Percentiles rank a stretch among this genome's conserved stretches.
These are phyloP conservation scores for Gambusia holbrooki DNA, from an alignment of 2,113 vertebrate genomes.

Conservation along the genomic window DNA sequence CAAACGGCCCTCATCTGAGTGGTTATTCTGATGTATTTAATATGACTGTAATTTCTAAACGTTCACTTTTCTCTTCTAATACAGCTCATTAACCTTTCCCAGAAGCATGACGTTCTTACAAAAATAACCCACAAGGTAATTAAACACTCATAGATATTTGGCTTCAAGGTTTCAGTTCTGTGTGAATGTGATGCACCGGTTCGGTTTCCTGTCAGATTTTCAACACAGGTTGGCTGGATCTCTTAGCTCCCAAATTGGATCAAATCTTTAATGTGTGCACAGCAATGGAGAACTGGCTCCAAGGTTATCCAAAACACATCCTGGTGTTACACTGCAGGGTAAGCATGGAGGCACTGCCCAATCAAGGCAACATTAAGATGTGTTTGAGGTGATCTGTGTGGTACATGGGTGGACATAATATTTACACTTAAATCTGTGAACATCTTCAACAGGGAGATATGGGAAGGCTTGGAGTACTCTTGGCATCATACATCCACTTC, in stretches of 20 bases:
- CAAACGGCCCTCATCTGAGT: no score
- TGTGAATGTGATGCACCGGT: background rate
- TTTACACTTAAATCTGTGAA: background rate
- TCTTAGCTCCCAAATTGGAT: constrained; percentile 86
- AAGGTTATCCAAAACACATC: constrained; percentile 83
- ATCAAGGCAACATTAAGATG: background rate
- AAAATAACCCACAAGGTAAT: constrained; percentile 89
- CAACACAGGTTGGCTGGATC: constrained; percentile 90
- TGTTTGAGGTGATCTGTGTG: background rate
- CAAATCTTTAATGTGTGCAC: constrained; percentile 89
- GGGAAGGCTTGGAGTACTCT: constrained; percentile 88
- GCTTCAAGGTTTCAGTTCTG: background rate
- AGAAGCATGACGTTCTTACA: constrained; percentile 82
- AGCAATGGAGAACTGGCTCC: constrained; percentile 90
- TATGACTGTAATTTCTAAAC: background rate
- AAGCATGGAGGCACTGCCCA: constrained; percentile 25
- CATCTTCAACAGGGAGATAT: constrained; percentile 83
- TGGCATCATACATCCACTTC: constrained; percentile 92
- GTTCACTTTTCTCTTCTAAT: background rate
- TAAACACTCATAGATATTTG: no score
- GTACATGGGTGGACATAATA: background rate
- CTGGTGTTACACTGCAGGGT: constrained; percentile 92
- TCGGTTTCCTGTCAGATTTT: constrained; percentile 77
- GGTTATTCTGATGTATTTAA: no score
- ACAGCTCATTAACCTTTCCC: constrained; percentile 93